phyloP scores from a whole-genome alignment of 2,888 invertebrate species.

The Meiosimyza decipiens region DNA sequence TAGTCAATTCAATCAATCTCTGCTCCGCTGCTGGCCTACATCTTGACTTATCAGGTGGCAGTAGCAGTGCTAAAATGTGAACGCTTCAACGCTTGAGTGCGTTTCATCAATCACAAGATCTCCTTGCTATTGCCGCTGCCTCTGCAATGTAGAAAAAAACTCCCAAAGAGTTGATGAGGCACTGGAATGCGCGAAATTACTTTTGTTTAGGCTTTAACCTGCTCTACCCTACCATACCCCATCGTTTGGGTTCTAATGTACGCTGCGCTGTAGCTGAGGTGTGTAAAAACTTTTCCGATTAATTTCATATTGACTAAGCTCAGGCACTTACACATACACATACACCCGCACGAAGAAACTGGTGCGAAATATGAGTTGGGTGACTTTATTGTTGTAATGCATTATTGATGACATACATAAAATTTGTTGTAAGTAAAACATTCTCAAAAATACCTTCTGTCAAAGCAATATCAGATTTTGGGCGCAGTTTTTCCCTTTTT shows the following conservation, averaged over 20 bases:
- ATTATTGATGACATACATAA: too few relatives aligned
- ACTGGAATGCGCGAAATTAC: slow-evolving; percentile 51
- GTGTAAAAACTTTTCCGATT: slow-evolving; percentile 48
- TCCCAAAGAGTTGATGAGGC: slow-evolving; percentile 51
- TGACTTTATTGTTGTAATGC: too few relatives aligned
- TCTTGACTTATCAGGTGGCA: background rate
- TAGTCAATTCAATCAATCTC: too few relatives aligned
- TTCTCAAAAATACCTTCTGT: too few relatives aligned
- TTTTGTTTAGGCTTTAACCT: slow-evolving; percentile 45
- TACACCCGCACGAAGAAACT: background rate
- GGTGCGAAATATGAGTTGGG: too few relatives aligned
- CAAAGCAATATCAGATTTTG: too few relatives aligned
- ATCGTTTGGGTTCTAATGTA: background rate
- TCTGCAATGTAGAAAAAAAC: slow-evolving; percentile 31
- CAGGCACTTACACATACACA: background rate
- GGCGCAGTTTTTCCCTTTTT: too few relatives aligned
- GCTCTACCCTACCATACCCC: background rate
- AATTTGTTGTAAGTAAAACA: too few relatives aligned
- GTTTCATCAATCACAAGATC: slow-evolving; percentile 51
- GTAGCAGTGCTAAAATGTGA: slow-evolving; percentile 40
- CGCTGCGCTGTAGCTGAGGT: slow-evolving; percentile 6
- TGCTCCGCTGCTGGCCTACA: background rate
- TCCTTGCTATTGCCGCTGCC: slow-evolving; percentile 29
- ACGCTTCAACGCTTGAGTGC: slow-evolving; percentile 37
- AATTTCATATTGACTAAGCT: slow-evolving; percentile 43